These are phyloP conservation scores for Aphelenchoides bicaudatus DNA, from an alignment of 2,888 invertebrate genomes.

Conservation along the genomic window DNA sequence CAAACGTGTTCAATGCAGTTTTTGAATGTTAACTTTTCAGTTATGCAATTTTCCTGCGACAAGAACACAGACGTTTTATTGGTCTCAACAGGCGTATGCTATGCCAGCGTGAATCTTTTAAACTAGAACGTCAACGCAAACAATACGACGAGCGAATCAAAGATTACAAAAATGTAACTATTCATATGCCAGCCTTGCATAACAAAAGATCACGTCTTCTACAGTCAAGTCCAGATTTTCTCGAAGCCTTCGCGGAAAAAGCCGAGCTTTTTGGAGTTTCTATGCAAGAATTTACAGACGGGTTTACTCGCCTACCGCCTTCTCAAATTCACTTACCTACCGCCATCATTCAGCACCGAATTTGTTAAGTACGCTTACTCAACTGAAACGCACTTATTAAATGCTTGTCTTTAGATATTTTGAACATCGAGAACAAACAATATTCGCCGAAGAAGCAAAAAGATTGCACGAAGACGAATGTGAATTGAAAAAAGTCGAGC, in stretches of 20 bases:
- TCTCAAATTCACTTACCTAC: slow-evolving; percentile 66
- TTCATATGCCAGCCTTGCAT: slow-evolving; percentile 29
- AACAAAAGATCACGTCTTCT: slow-evolving; percentile 30
- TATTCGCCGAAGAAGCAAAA: slow-evolving; percentile 38
- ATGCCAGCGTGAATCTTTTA: slow-evolving; percentile 33
- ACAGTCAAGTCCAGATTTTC: slow-evolving; percentile 28
- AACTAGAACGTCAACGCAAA: slow-evolving; percentile 25
- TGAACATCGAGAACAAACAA: slow-evolving; percentile 38
- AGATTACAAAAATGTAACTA: slow-evolving; percentile 29
- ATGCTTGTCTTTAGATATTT: slow-evolving; percentile 38
- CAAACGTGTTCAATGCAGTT: slow-evolving; percentile 10
- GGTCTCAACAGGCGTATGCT: slow-evolving; percentile 23
- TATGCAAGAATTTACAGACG: slow-evolving; percentile 27
- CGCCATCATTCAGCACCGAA: slow-evolving; percentile 87
- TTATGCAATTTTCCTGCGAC: slow-evolving; percentile 31
- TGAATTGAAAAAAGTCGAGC: slow-evolving; percentile 9
- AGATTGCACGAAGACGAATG: slow-evolving; percentile 27
- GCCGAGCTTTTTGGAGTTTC: slow-evolving; percentile 33
- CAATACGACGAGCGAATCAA: slow-evolving; percentile 23
- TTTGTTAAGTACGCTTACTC: slow-evolving; percentile 73
- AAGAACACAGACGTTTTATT: slow-evolving; percentile 37
- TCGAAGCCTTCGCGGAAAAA: slow-evolving; percentile 35
- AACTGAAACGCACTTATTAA: slow-evolving; percentile 19
- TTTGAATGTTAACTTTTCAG: slow-evolving; percentile 20
- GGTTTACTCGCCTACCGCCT: slow-evolving; percentile 24